Evolutionary conservation across 2,113 vertebrate genomes (phyloP), one percentile per base, ranked within the genome.

Genomic region (Carassius carassius): DNA sequence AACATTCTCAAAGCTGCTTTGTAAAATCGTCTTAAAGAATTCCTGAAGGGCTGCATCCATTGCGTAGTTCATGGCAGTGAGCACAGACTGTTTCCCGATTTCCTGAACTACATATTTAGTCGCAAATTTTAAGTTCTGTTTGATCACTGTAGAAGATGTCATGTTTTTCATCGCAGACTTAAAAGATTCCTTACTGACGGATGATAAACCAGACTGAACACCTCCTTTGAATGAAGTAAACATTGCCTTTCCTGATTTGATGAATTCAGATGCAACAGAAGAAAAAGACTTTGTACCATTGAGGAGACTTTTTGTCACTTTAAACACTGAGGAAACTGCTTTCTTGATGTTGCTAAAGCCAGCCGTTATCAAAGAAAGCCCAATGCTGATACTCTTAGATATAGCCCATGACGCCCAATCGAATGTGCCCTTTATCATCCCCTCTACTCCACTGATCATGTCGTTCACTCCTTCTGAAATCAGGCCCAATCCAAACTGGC

Each of bases 241-340:
- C 7, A 37, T 14, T 13, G 35, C 32, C 35, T 79, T 88, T 41
- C 87, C 84, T 80, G 87, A 85, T 6, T 44, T n/a, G 35, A 86
- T 14, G 19, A 77, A 35, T 4, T 56, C 69, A n/a, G 19, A 16
- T 9, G 87, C 84, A 49, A 76, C 69, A n/a, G 32, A 12, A 29
- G 49, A 35, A 1, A 88, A 32, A 8, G 84, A 80, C 23, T 84
- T 88, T 25, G 84, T 84, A 10, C 79, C 84, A 77, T 51, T 77
- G 3, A 80, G 14, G 1, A 87, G 3, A 72, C 51, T n/a, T 72
- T 84, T 67, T 32, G 63, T 67, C 63, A 32, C 25, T 32, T 67
- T 67, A 67, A 1, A 67, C 25, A 67, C 63, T 17, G 25, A 0
- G 0, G 63, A 32, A 32, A 67, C 63, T 32, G 63, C 14, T 32